Percentiles rank a stretch among this genome's conserved stretches.
phyloP scores from a whole-genome alignment of 2,113 vertebrate genomes.

The Aptenodytes patagonicus region DNA sequence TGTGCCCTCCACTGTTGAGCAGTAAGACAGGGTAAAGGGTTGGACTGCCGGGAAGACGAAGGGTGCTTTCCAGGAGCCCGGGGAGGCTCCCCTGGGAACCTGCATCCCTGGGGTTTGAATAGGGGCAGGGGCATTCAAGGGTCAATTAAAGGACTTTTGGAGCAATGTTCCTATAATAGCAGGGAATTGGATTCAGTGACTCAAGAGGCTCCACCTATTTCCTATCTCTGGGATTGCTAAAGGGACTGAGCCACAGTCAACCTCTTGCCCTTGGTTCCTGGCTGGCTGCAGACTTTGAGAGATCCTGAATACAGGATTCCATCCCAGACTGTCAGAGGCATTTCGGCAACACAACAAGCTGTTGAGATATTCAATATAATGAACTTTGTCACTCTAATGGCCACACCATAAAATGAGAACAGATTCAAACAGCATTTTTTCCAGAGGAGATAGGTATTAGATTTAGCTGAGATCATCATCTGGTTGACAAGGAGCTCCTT shows the following conservation, averaged over 20 bases:
- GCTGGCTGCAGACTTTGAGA: background rate
- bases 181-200: background rate
- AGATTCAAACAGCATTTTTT: background rate
- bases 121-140: background rate
- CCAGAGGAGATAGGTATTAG: background rate
- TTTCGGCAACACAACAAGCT: background rate
- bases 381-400: background rate
- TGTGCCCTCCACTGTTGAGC: background rate
- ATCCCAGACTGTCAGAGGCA: background rate
- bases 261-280: background rate
- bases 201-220: background rate
- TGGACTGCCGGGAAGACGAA: accelerated
- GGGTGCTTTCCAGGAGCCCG: background rate
- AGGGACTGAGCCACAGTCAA: background rate
- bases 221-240: background rate
- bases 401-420: background rate
- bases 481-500: background rate
- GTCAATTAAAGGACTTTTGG: background rate
- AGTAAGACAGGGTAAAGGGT: background rate
- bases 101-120: background rate
- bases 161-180: background rate
- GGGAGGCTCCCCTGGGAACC: background rate
- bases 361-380: background rate
- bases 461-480: background rate
- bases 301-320: background rate